These are phyloP conservation scores for Xenopus laevis DNA, from an alignment of 2,113 vertebrate species.

Conservation along the genomic window DNA sequence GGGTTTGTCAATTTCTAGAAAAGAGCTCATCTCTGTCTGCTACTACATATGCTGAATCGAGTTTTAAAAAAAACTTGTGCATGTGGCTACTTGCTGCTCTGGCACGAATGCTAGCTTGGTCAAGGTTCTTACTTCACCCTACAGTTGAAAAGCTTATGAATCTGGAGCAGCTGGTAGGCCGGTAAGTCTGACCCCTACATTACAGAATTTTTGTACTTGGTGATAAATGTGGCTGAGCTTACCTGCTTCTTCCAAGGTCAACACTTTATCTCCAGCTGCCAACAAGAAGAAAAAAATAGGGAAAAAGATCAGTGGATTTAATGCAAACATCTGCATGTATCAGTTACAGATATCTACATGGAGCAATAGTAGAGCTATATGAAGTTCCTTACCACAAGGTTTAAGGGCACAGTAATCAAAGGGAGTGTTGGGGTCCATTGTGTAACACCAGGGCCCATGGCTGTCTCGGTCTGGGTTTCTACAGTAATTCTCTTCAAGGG, in stretches of 20 bases:
- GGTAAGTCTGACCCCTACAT: too few species aligned
- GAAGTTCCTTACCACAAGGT: constrained; percentile 73
- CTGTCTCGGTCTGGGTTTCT: constrained; percentile 86
- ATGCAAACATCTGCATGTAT: not conserved
- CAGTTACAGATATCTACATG: not conserved
- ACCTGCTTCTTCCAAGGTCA: constrained; percentile 13
- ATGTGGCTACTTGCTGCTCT: too few species aligned
- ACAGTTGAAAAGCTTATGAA: too few species aligned
- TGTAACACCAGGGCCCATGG: constrained; percentile 93
- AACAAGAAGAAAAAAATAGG: not conserved
- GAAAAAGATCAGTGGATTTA: not conserved
- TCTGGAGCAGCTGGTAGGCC: too few species aligned
- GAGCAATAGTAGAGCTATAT: not conserved
- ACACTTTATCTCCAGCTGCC: not conserved
- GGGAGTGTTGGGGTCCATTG: constrained; percentile 76
- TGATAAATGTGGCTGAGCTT: not conserved
- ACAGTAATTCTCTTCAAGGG: constrained; percentile 88
- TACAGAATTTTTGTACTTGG: too few species aligned
- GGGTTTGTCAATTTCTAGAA: too few species aligned
- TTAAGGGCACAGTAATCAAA: constrained; percentile 95
- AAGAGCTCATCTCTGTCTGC: too few species aligned
- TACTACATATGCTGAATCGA: too few species aligned
- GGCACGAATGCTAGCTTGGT: too few species aligned
- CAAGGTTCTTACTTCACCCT: too few species aligned
- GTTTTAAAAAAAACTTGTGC: too few species aligned